Conservation (phyloP, 2,888 invertebrate genomes). For the Autographa pulchrina region DNA sequence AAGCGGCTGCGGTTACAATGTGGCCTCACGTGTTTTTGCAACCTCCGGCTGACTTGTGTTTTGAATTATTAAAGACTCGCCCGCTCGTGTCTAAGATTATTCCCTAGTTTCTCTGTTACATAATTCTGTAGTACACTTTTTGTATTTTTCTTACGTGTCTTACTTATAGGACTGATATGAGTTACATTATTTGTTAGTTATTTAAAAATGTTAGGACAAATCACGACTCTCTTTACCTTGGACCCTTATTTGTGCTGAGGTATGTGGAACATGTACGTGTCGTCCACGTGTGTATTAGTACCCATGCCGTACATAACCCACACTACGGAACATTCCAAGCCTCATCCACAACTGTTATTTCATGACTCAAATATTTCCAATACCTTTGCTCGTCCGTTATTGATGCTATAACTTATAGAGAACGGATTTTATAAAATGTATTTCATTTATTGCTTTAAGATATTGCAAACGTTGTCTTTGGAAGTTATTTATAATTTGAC, state of each 20-base stretch:
- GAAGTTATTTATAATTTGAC: neutral
- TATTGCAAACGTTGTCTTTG: neutral
- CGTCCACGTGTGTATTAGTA: neutral
- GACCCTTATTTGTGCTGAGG: no score
- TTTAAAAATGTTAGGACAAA: no score
- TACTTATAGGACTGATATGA: no score
- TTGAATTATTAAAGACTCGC: constrained; percentile 1
- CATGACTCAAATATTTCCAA: neutral
- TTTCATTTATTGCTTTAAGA: neutral
- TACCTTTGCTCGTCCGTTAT: neutral
- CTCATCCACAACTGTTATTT: neutral
- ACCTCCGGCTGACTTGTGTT: neutral
- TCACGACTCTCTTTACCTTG: no score
- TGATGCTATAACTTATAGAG: neutral
- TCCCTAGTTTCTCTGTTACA: neutral
- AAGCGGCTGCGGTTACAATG: constrained; percentile 3
- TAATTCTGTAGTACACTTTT: neutral
- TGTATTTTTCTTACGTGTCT: no score
- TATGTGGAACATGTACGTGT: neutral
- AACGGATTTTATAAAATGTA: neutral
- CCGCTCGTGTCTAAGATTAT: constrained; percentile 1
- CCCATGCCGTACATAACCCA: neutral
- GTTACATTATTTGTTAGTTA: no score
- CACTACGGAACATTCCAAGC: neutral
- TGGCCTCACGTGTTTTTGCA: neutral